Conservation (phyloP, 2,888 invertebrate genomes). For the Timandra comae region DNA sequence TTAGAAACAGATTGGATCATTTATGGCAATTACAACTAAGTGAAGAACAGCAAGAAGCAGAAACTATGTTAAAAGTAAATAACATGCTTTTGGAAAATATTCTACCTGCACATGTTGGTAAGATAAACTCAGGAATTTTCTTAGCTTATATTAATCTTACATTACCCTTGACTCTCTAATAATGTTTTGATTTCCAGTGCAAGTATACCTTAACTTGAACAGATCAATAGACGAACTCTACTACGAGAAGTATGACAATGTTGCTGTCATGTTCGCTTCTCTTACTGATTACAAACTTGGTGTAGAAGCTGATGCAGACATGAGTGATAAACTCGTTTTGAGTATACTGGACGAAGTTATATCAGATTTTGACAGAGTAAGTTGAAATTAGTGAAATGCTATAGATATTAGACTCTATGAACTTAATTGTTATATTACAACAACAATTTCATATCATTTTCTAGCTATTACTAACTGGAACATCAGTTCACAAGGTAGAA, state of each 20-base stretch:
- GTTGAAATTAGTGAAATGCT: too few relatives aligned
- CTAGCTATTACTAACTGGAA: conserved; percentile 79
- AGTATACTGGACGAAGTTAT: conserved; percentile 92
- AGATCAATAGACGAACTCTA: conserved; percentile 86
- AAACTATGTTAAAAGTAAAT: conserved; percentile 91
- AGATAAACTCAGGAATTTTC: too few relatives aligned
- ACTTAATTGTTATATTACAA: conserved; percentile 7
- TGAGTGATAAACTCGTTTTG: conserved; percentile 80
- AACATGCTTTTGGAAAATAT: conserved; percentile 94
- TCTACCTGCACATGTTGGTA: conserved; percentile 93
- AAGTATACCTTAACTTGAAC: conserved; percentile 84
- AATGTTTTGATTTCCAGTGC: conserved; percentile 77
- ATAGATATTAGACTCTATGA: too few relatives aligned
- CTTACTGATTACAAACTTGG: conserved; percentile 87
- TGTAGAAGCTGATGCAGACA: conserved; percentile 80
- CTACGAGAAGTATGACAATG: conserved; percentile 90
- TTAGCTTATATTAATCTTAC: too few relatives aligned
- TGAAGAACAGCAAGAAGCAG: conserved; percentile 90
- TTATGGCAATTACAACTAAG: conserved; percentile 81
- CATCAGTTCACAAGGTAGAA: conserved; percentile 85
- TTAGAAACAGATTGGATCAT: conserved; percentile 91
- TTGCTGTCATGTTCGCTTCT: conserved; percentile 97
- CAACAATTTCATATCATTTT: conserved; percentile 1
- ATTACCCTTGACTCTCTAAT: too few relatives aligned
- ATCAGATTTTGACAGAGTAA: conserved; percentile 93